These are phyloP conservation scores for Sinodicranocentrus sp. DNA, from an alignment of 2,888 invertebrate genomes.

Conservation along the genomic window DNA sequence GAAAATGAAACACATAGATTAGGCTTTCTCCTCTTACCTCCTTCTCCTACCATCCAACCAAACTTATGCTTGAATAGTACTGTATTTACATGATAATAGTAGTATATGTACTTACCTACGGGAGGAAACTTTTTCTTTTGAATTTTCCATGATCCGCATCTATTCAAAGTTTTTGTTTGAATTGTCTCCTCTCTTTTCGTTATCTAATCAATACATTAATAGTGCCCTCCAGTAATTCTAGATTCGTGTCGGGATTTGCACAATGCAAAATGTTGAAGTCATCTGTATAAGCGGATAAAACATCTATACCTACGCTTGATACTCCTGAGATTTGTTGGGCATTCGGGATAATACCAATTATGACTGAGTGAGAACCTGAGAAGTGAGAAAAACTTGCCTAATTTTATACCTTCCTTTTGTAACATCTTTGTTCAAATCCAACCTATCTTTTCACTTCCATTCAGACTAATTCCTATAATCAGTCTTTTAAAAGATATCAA, in stretches of 20 bases:
- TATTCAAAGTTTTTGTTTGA: constrained; percentile 10
- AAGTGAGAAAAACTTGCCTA: too few relatives aligned
- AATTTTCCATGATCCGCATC: constrained; percentile 1
- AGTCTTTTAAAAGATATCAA: background rate
- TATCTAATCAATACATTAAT: background rate
- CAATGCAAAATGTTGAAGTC: too few relatives aligned
- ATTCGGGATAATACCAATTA: too few relatives aligned
- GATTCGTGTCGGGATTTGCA: too few relatives aligned
- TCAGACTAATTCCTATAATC: background rate
- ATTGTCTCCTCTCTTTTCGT: background rate
- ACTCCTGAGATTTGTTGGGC: too few relatives aligned
- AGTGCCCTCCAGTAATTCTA: too few relatives aligned
- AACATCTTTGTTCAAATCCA: background rate
- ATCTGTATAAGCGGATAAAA: too few relatives aligned
- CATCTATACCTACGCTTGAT: too few relatives aligned
- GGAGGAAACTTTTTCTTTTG: background rate
- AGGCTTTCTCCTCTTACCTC: background rate
- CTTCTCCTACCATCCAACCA: background rate
- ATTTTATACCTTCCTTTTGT: background rate
- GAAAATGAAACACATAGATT: constrained; percentile 15
- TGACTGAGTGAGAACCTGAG: too few relatives aligned
- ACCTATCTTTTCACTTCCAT: background rate
- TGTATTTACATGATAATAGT: background rate
- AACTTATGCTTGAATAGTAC: too few relatives aligned
- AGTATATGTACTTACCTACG: background rate